These are phyloP conservation scores for Malacoraja senta DNA, from an alignment of 2,797 vertebrate genomes.

Conservation along the genomic window DNA sequence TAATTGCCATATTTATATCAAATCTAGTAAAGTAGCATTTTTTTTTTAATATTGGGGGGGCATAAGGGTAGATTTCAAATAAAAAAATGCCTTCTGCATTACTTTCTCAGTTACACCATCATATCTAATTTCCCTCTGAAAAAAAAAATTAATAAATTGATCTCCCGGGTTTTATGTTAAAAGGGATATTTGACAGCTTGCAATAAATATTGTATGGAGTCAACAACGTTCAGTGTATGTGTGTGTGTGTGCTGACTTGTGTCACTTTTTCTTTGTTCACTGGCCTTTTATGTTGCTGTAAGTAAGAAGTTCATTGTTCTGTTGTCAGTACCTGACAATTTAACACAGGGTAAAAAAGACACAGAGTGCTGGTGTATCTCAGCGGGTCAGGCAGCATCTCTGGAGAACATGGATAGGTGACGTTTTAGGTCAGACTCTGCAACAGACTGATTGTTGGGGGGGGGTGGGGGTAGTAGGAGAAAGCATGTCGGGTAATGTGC, in stretches of 20 bases:
- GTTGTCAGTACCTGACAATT: too few species aligned
- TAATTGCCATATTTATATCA: slow-evolving; percentile 42
- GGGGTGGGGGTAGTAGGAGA: too few species aligned
- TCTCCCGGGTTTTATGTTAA: neutral
- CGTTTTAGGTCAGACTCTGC: too few species aligned
- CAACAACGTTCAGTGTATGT: too few species aligned
- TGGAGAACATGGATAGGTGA: too few species aligned
- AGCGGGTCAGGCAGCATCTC: too few species aligned
- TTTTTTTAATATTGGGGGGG: neutral
- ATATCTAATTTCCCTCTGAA: neutral
- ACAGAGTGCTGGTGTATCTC: too few species aligned
- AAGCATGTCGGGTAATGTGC: too few species aligned
- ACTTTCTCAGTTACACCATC: neutral
- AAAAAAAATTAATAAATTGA: slow-evolving; percentile 25
- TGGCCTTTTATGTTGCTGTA: too few species aligned
- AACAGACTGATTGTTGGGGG: too few species aligned
- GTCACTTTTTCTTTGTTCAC: neutral
- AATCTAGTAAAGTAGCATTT: slow-evolving; percentile 43
- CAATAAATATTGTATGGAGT: neutral
- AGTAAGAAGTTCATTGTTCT: too few species aligned
- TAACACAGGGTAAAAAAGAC: too few species aligned
- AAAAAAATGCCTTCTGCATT: neutral
- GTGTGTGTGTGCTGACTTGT: neutral
- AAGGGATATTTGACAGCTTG: slow-evolving; percentile 1
- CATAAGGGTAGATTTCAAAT: neutral